phyloP scores from a whole-genome alignment of 2,113 vertebrate species.

The Leucopsar rothschildi region DNA sequence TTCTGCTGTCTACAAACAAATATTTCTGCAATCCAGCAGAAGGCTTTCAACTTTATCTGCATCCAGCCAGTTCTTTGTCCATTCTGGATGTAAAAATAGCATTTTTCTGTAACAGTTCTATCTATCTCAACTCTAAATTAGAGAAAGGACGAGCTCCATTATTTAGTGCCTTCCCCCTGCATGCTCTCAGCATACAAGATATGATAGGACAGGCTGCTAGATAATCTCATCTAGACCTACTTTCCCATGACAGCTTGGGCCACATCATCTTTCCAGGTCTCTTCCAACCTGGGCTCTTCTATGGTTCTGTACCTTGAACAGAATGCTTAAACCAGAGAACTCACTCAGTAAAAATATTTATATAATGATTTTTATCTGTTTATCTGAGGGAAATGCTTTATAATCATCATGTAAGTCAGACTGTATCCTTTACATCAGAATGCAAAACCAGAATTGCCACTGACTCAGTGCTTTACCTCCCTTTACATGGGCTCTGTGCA shows the following conservation, averaged over 20 bases:
- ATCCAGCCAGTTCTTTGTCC: background rate
- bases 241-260: background rate
- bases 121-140: background rate
- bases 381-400: background rate
- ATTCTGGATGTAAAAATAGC: background rate
- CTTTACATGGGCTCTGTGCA: background rate
- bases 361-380: background rate
- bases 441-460: background rate
- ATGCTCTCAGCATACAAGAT: background rate
- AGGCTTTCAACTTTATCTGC: background rate
- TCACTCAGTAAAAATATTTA: background rate
- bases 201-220: background rate
- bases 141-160: background rate
- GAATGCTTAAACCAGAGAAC: background rate
- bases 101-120: background rate
- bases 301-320: background rate
- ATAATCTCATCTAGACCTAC: background rate
- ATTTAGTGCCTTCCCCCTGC: background rate
- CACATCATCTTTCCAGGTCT: background rate
- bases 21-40: background rate
- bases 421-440: background rate
- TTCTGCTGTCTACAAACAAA: background rate
- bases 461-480: background rate
- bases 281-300: background rate
- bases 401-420: background rate